These are phyloP conservation scores for Conus canariensis DNA, from an alignment of 2,888 invertebrate genomes.

Conservation along the genomic window DNA sequence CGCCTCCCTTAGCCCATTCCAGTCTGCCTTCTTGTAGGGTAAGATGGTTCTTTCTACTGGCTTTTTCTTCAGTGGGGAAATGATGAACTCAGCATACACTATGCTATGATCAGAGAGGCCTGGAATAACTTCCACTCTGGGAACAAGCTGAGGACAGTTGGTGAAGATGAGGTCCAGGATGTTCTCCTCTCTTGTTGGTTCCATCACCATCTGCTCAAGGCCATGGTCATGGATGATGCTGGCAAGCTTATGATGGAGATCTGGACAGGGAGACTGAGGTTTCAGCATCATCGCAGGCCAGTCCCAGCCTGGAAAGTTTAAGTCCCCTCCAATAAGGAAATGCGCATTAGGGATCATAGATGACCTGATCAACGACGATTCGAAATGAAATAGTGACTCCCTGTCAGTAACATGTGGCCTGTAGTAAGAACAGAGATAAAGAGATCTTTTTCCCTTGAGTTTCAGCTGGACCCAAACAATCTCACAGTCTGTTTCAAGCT, in stretches of 20 bases:
- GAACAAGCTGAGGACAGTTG: not conserved
- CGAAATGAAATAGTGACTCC: not conserved
- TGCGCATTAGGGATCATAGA: not conserved
- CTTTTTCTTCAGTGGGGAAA: not conserved
- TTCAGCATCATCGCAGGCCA: not conserved
- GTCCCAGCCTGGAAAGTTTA: not conserved
- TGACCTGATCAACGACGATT: not conserved
- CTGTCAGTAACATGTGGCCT: not conserved
- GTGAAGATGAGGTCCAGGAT: constrained; percentile 4
- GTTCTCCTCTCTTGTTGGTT: not conserved
- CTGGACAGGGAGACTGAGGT: not conserved
- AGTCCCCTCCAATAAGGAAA: not conserved
- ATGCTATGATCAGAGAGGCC: not conserved
- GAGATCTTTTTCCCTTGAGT: not conserved
- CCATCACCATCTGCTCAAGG: constrained; percentile 17
- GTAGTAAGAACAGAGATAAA: not conserved
- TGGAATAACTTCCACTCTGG: not conserved
- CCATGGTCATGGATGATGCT: constrained; percentile 4
- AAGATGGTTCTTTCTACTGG: not conserved
- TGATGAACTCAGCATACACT: not conserved
- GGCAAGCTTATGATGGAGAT: not conserved
- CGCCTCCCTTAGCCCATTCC: not conserved
- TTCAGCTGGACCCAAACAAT: not conserved
- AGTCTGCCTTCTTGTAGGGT: constrained; percentile 18
- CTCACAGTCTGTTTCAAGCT: not conserved